Conservation (phyloP, 1,140 invertebrate genomes). For the Drosophila ananassae region DNA sequence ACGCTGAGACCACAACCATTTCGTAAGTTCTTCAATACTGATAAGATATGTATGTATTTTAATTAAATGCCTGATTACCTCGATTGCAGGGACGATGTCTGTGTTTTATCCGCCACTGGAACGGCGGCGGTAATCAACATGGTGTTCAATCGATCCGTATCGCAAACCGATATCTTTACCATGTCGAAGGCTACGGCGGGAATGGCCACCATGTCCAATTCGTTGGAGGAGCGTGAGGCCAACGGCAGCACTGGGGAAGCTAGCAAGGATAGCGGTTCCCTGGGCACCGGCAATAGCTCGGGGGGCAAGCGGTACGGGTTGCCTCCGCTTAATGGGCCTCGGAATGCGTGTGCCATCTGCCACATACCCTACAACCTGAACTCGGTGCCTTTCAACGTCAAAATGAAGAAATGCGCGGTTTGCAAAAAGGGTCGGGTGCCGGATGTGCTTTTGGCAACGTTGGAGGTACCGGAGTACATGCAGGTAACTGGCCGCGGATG, state of each 20-base stretch:
- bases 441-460: constrained; percentile 94
- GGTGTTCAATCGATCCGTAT: constrained; percentile 84
- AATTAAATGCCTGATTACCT: neutral
- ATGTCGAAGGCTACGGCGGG: constrained; percentile 56
- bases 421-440: constrained; percentile 94
- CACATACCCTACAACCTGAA: constrained; percentile 92
- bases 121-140: constrained; percentile 94
- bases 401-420: constrained; percentile 87
- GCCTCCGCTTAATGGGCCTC: constrained; percentile 46
- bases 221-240: constrained; percentile 69
- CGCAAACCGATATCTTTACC: constrained; percentile 73
- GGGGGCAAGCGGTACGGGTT: constrained; percentile 61
- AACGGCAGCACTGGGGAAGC: constrained; percentile 49
- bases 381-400: constrained; percentile 88
- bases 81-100: constrained; percentile 94
- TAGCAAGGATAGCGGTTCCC: constrained; percentile 58
- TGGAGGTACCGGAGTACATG: constrained; percentile 92
- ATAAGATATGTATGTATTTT: neutral
- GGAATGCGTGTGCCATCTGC: constrained; percentile 86
- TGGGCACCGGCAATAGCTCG: constrained; percentile 52
- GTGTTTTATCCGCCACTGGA: constrained; percentile 95
- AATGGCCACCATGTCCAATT: constrained; percentile 64
- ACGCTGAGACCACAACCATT: constrained; percentile 94
- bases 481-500: constrained; percentile 88
- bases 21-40: constrained; percentile 86